Base-by-base conservation (phyloP, 2,113 vertebrate species). In the Emydura subglobosa region DNA sequence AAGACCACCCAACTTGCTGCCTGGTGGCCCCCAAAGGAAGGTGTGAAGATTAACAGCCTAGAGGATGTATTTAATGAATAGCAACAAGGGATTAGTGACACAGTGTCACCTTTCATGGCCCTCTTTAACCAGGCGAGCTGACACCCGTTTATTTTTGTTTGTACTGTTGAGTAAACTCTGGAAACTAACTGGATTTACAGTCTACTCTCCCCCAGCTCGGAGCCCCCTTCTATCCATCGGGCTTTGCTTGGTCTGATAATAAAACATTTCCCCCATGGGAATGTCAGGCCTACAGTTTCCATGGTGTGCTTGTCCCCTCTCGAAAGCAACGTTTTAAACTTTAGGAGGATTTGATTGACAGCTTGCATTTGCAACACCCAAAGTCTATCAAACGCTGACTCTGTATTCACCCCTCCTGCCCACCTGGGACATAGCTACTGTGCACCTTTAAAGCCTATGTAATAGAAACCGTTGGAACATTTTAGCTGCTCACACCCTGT, bases 111-210 rank as follows among this genome's bases (percentile, higher is more conserved):
- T 98, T 98, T 96, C 97, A 97, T 80, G 96, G 97, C 89, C 4
- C 97, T 97, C 93, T 97, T 97, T 94, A 98, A 92, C 92, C 95
- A 65, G 94, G 80, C 86, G 86, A 94, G 95, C 95, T 94, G 97
- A 98, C 97, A 97, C 91, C 49, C 86, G 97, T 98, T 98, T 98
- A 98, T 98, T 98, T 98, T 98, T 98, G 96, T 98, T 98, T 98
- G 96, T 95, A 86, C 97, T 97, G 96, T 97, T 97, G 97, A 98
- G 94, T 98, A 98, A 98, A 98, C 97, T 95, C 97, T 92, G 96
- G 96, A 84, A 98, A 96, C 93, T 68, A 93, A 78, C 94, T 91
- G 95, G 96, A 97, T 98, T 97, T 98, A 96, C 95, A 96, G 95
- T 95, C 92, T 74, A 90, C 90, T 79, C 93, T 98, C 82, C 96